A percentile compares a stretch with the other conserved stretches of the same genome.
Evolutionary conservation across 2,888 invertebrate species (phyloP).

Genomic region (Epinotia nisella): DNA sequence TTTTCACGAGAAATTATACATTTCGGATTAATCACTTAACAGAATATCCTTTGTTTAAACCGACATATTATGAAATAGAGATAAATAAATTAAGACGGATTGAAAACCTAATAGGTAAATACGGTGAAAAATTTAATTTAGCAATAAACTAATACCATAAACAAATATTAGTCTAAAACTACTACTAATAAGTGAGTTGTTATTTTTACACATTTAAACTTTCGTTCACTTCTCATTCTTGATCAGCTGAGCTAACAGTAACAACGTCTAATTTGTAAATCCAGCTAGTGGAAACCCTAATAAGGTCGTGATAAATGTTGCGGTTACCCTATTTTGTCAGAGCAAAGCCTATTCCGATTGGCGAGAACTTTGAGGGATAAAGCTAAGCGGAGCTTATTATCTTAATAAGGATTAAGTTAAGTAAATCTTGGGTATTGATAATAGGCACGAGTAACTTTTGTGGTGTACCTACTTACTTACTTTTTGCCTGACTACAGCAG

Average conservation of each 20-base stretch:
- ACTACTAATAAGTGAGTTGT: no score
- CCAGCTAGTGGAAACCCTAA: constrained; percentile 25
- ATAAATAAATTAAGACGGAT: no score
- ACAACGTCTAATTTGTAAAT: constrained; percentile 8
- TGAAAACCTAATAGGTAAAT: no score
- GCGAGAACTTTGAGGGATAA: constrained; percentile 18
- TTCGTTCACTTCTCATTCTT: background rate
- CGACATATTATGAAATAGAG: no score
- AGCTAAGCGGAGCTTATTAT: constrained; percentile 14
- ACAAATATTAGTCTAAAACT: no score
- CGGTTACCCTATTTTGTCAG: constrained; percentile 34
- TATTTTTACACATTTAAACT: no score
- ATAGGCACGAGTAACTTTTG: background rate
- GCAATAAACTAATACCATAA: no score
- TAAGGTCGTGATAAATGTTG: constrained; percentile 31
- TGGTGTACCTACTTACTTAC: no score
- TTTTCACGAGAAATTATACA: background rate
- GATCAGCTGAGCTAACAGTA: background rate
- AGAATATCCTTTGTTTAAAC: no score
- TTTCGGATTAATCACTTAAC: no score
- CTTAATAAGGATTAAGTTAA: constrained; percentile 19
- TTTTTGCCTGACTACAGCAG: no score
- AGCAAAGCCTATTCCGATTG: constrained; percentile 32
- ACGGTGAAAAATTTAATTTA: no score
- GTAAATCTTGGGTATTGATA: constrained; percentile 2